Base-by-base conservation (phyloP, 1,140 invertebrate genomes). In the Ctenoplectra terminalis region DNA sequence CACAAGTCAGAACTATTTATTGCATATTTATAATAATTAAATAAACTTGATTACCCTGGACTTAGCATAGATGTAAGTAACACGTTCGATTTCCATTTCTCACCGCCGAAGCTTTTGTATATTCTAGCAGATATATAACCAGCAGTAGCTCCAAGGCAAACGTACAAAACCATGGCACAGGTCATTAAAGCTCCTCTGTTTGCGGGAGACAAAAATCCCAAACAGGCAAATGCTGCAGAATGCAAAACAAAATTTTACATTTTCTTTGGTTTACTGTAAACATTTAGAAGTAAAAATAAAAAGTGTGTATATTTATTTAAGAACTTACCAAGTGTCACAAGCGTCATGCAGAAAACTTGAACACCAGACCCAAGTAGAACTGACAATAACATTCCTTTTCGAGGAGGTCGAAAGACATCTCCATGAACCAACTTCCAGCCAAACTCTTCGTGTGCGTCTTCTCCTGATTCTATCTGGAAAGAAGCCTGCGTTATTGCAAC, bases 121-220 rank as follows among this genome's bases (percentile, higher is more conserved):
- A 99, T 96, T 86, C 99, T 95, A 9, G 99, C 98, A 64, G 98
- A 99, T 37, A 98, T 97, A 93, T 99, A 99, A 13, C 99, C 99
- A 80, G 99, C 98, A 34, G 98, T 97, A 3, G 98, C 98, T 46
- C 99, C 99, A 23, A 99, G 95, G 78, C 98, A 96, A 1, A 99
- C 99, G 94, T 98, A 99, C 54, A 99, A 95, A 1, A 99, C 97
- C 95, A 99, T 96, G 26, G 98, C 97, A 94, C 98, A 99, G 7
- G 99, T 99, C 99, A 99, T 99, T 54, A 99, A 92, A 13, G 99
- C 98, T 23, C 99, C 99, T 92, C 99, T 96, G 94, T 99, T 99
- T 29, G 99, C 99, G 0, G 99, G 99, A 40, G 98, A 99, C 29
- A 99, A 94, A 94, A 99, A 99, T 64, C 99, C 99, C 72, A 99